Conservation (phyloP, 1,140 invertebrate genomes). For the Cyclargus thomasi region DNA sequence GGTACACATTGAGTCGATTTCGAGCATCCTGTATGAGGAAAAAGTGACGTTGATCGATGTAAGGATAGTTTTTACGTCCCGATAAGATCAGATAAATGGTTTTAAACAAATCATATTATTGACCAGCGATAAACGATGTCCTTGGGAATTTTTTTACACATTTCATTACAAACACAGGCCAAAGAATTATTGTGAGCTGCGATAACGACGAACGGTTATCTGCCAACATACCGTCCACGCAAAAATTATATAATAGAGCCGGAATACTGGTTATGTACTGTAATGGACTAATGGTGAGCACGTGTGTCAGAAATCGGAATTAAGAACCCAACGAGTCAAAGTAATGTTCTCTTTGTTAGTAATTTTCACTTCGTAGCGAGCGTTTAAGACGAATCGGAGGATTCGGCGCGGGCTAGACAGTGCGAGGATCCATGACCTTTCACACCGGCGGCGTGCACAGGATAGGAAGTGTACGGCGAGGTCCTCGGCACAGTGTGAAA, state of each 20-base stretch:
- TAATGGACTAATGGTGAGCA: too few species aligned
- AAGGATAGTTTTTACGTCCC: not conserved
- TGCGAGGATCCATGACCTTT: too few species aligned
- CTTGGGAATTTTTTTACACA: slow-evolving; percentile 35
- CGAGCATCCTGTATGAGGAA: not conserved
- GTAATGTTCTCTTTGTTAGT: too few species aligned
- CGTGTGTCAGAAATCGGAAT: too few species aligned
- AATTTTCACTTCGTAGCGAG: too few species aligned
- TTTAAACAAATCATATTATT: slow-evolving; percentile 9
- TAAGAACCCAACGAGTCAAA: too few species aligned
- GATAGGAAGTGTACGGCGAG: too few species aligned
- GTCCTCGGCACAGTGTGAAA: too few species aligned
- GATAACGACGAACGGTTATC: slow-evolving; percentile 34
- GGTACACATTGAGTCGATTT: not conserved
- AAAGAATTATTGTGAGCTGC: slow-evolving; percentile 35
- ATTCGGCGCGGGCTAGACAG: too few species aligned
- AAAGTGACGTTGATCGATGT: not conserved
- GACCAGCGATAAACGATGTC: slow-evolving; percentile 18
- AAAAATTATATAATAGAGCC: not conserved
- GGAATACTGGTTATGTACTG: too few species aligned
- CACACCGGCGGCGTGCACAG: too few species aligned
- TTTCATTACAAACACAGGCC: slow-evolving; percentile 32
- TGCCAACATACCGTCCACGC: slow-evolving; percentile 18
- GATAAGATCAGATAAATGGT: not conserved
- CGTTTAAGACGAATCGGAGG: too few species aligned